Evolutionary conservation across 1,140 invertebrate genomes (phyloP), one percentile per base, ranked within the genome.

Genomic region (Aleiodes sp.): DNA sequence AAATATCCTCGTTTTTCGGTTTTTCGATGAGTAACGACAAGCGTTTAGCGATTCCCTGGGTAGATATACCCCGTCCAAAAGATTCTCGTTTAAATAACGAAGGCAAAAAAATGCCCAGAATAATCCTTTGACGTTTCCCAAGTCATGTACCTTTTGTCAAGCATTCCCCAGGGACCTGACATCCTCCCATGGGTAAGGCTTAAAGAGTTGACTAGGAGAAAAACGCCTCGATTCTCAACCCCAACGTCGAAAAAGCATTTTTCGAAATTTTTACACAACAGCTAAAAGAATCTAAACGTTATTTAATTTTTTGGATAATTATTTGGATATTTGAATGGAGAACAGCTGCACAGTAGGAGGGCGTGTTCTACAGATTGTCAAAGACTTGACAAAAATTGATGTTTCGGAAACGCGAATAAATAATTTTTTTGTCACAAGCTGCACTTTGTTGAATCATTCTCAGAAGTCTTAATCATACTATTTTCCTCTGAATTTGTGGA

Each of bases 61-160:
- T 12, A 59, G 56, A 74, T 71, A 70, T 14, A 31, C 35, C 52
- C 24, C 12, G 24, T 14, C 4, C 4, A 65, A 56, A 70, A 69
- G 67, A 65, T 67, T 31, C 29, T 69, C 43, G 39, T 43, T 35
- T 10, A 35, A 19, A 46, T 31, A 65, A 56, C 29, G 19, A 46
- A 52, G 2, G 10, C n/a, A 52, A 71, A 67, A 70, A 70, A 29
- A 33, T 63, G 16, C 33, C 28, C 65, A 14, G 39, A 46, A 46
- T 78, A 78, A 81, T 80, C 77, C 75, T 80, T 79, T 79, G 69
- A 70, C 76, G 46, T 78, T 80, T 74, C 37, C 31, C 70, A 39
- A 78, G 75, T 81, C 79, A 81, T 80, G 73, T 74, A 33, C 19
- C 33, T 71, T 78, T 76, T 76, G 71, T 76, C 69, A 71, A 68